A percentile compares a stretch with the other conserved stretches of the same genome.
phyloP scores from a whole-genome alignment of 2,113 vertebrate species.

The Monopterus albus region DNA sequence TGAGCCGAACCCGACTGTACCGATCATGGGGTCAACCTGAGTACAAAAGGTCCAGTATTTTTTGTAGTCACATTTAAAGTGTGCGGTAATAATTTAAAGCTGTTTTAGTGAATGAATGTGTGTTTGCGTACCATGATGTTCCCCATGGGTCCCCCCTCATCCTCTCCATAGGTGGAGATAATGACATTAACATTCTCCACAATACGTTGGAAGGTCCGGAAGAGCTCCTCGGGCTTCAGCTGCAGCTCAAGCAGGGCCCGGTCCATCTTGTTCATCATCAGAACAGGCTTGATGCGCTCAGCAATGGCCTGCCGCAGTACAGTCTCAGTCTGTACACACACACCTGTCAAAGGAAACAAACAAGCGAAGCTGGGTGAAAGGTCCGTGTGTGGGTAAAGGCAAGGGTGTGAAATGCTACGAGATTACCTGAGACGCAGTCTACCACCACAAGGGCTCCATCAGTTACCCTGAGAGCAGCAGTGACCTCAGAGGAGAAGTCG shows the following conservation, averaged over 20 bases:
- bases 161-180: slow-evolving; percentile 95
- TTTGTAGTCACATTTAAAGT: background rate
- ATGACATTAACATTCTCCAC: slow-evolving; percentile 96
- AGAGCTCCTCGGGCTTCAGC: slow-evolving; percentile 90
- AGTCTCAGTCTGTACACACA: slow-evolving; percentile 96
- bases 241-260: slow-evolving; percentile 93
- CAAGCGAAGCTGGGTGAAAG: background rate
- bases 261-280: slow-evolving; percentile 99
- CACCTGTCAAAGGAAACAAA: slow-evolving; percentile 78
- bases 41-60: background rate
- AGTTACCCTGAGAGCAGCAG: slow-evolving; percentile 93
- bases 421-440: slow-evolving; percentile 93
- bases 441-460: slow-evolving; percentile 96
- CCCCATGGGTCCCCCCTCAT: slow-evolving; percentile 94
- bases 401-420: background rate
- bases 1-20: slow-evolving; percentile 94
- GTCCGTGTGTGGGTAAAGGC: background rate
- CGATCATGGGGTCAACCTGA: slow-evolving; percentile 92
- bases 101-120: background rate
- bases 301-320: slow-evolving; percentile 95
- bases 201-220: slow-evolving; percentile 94
- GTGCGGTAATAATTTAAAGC: background rate
- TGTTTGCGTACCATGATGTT: slow-evolving; percentile 93
- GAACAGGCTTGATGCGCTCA: slow-evolving; percentile 93
- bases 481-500: slow-evolving; percentile 97